Percentiles rank a stretch among this genome's conserved stretches.
Conservation (phyloP, 2,888 invertebrate genomes). For the Neuroscelio doddi region DNA sequence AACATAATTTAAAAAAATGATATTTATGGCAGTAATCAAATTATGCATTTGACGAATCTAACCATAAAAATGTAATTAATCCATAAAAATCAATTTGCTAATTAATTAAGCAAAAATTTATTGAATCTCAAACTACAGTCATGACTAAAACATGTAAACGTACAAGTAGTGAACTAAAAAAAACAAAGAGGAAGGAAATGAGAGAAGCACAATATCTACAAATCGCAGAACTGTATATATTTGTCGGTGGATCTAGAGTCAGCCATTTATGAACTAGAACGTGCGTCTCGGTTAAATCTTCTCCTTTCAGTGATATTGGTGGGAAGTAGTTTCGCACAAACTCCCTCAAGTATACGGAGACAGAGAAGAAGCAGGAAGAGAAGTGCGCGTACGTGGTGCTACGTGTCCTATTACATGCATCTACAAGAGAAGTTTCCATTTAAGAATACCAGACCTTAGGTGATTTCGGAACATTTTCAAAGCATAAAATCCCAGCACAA, state of each 20-base stretch:
- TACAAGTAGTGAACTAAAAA: background rate
- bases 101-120: too few species aligned
- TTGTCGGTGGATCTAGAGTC: conserved; percentile 39
- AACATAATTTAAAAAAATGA: too few species aligned
- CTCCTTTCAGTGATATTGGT: conserved; percentile 48
- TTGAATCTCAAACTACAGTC: background rate
- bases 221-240: conserved; percentile 33
- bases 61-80: too few species aligned
- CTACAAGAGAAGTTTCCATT: conserved; percentile 39
- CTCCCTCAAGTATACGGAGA: conserved; percentile 43
- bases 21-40: too few species aligned
- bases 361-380: conserved; percentile 33
- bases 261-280: conserved; percentile 48
- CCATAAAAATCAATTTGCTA: too few species aligned
- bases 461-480: background rate
- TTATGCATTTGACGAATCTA: too few species aligned
- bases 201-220: conserved; percentile 37
- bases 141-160: background rate
- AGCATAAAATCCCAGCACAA: too few species aligned
- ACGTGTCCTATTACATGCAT: conserved; percentile 42
- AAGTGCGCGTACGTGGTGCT: conserved; percentile 41
- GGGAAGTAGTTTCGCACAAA: conserved; percentile 48
- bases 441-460: too few species aligned
- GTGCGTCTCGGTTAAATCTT: conserved; percentile 49
- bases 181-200: background rate